Percentiles rank a stretch among this genome's conserved stretches.
phyloP scores from a whole-genome alignment of 2,797 vertebrate genomes.

The Pangasius macronema region DNA sequence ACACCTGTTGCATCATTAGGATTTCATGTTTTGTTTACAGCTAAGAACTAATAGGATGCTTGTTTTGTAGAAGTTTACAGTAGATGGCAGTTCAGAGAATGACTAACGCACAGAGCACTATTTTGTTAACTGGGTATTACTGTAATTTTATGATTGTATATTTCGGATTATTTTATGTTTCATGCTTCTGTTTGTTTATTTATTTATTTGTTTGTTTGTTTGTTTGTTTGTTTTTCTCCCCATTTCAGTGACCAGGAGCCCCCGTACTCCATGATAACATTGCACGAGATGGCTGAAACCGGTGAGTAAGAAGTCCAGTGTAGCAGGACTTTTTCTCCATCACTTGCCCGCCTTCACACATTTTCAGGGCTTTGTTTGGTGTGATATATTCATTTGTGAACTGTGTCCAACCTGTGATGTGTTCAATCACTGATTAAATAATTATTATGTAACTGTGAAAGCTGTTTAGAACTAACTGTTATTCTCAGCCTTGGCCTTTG shows the following conservation, averaged over 20 bases:
- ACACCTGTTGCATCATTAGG: conserved; percentile 38
- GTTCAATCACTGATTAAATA: conserved; percentile 41
- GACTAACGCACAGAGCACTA: not conserved
- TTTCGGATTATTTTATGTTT: not conserved
- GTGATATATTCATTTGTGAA: not conserved
- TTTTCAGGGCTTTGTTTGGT: conserved; percentile 3
- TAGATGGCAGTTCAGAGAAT: not conserved
- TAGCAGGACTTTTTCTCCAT: not conserved
- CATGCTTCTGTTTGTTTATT: not conserved
- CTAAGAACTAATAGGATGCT: not conserved
- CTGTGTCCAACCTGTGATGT: conserved; percentile 9
- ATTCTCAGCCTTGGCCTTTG: not conserved
- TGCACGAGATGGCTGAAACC: conserved; percentile 99
- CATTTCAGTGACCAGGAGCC: conserved; percentile 97
- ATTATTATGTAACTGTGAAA: conserved; percentile 33
- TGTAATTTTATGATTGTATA: not conserved
- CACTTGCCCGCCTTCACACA: not conserved
- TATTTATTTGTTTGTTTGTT: not conserved
- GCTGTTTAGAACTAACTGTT: not conserved
- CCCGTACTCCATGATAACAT: conserved; percentile 98
- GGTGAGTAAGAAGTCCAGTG: conserved; percentile 74
- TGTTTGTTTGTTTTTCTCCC: conserved; percentile 42
- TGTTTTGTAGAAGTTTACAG: not conserved
- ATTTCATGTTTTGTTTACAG: conserved; percentile 24
- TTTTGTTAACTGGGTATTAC: conserved; percentile 24